phyloP scores from a whole-genome alignment of 1,140 invertebrate species.

The Phortica variegata region DNA sequence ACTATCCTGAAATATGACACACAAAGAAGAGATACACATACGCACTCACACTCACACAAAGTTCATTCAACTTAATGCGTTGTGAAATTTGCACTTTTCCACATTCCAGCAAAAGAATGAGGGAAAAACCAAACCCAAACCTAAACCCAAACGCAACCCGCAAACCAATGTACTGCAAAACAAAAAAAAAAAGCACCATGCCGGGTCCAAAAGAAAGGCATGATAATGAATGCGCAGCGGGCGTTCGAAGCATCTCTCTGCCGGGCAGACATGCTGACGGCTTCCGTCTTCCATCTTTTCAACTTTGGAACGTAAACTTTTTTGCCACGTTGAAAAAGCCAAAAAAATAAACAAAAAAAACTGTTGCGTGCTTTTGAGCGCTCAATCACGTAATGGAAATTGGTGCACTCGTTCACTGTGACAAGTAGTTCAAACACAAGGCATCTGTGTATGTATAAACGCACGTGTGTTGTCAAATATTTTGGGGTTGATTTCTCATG shows the following conservation, averaged over 20 bases:
- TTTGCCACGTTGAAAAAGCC: no score
- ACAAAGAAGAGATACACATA: no score
- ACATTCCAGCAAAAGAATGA: slow-evolving; percentile 5
- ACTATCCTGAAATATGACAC: no score
- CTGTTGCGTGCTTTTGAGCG: slow-evolving; percentile 44
- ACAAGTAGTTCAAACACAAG: slow-evolving; percentile 7
- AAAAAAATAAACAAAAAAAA: slow-evolving; percentile 24
- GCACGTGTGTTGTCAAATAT: slow-evolving; percentile 1
- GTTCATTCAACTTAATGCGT: slow-evolving; percentile 41
- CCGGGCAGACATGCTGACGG: no score
- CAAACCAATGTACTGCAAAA: no score
- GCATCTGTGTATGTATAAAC: not conserved
- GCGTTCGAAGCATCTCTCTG: no score
- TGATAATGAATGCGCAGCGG: not conserved
- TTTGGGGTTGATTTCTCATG: no score
- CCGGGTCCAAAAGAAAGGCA: not conserved
- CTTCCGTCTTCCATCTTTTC: no score
- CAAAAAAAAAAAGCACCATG: no score
- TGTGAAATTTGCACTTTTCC: slow-evolving; percentile 21
- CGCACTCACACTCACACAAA: not conserved
- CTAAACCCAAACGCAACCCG: not conserved
- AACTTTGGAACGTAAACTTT: no score
- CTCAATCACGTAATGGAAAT: slow-evolving; percentile 19
- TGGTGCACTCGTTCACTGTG: slow-evolving; percentile 44
- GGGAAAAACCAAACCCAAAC: not conserved